Evolutionary conservation across 2,797 vertebrate species (phyloP).

Genomic region (Oryzias dopingdopingensis): DNA sequence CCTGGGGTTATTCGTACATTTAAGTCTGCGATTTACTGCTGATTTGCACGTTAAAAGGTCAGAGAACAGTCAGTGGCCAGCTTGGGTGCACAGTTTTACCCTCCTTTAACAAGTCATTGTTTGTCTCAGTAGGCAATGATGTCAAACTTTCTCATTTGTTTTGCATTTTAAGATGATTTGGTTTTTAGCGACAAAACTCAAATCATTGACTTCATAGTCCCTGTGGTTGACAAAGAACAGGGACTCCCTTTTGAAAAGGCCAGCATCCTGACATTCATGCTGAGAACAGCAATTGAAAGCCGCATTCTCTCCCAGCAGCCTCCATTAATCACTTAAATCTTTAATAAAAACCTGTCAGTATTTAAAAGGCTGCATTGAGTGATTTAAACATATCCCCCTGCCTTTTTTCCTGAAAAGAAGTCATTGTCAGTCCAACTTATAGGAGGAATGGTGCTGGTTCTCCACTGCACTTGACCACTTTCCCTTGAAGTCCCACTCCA

Average conservation of each 20-base stretch:
- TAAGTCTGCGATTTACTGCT: constrained; percentile 34
- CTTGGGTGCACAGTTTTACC: constrained; percentile 20
- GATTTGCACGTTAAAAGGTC: constrained; percentile 50
- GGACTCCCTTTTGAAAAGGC: constrained; percentile 19
- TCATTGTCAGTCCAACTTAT: constrained; percentile 21
- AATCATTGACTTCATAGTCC: constrained; percentile 12
- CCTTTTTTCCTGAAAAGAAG: constrained; percentile 30
- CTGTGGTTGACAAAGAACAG: neutral
- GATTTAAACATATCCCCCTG: constrained; percentile 29
- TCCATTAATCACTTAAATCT: constrained; percentile 59
- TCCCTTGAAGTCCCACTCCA: too few species aligned
- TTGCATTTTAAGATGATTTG: constrained; percentile 2
- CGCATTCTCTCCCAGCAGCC: constrained; percentile 56
- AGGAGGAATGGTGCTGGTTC: constrained; percentile 21
- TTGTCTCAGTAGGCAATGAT: neutral
- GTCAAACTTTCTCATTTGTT: neutral
- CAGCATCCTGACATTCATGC: constrained; percentile 37
- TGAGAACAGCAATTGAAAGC: constrained; percentile 43
- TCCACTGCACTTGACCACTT: constrained; percentile 39
- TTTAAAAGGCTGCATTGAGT: constrained; percentile 43
- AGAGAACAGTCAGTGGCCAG: constrained; percentile 3
- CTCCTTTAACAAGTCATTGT: constrained; percentile 22
- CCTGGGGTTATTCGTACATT: constrained; percentile 21
- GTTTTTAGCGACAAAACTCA: neutral
- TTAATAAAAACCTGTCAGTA: constrained; percentile 55